Percentiles rank a stretch among this genome's conserved stretches.
These are phyloP conservation scores for Conchocele bisecta DNA, from an alignment of 2,888 invertebrate species.

Conservation along the genomic window DNA sequence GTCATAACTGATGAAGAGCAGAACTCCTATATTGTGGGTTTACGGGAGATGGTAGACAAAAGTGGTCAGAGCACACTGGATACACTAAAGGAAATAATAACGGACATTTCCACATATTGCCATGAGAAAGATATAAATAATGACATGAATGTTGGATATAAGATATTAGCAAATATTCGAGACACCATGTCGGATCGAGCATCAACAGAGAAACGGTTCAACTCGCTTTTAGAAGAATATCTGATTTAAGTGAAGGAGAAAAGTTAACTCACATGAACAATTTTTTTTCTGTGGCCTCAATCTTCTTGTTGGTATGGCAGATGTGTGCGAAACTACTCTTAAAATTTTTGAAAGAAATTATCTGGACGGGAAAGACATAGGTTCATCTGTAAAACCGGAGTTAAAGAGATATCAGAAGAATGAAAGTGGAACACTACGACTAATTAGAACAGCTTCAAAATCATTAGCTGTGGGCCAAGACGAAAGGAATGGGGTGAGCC, in stretches of 20 bases:
- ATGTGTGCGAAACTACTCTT: slow-evolving; percentile 24
- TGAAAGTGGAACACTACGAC: slow-evolving; percentile 48
- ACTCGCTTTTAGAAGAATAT: slow-evolving; percentile 1
- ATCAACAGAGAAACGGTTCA: slow-evolving; percentile 15
- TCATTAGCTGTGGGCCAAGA: slow-evolving; percentile 34
- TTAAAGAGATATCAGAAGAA: slow-evolving; percentile 36
- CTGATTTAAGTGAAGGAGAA: slow-evolving; percentile 1
- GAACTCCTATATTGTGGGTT: slow-evolving; percentile 22
- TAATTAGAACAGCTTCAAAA: slow-evolving; percentile 34
- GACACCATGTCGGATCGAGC: slow-evolving; percentile 27
- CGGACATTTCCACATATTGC: slow-evolving; percentile 5
- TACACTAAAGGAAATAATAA: slow-evolving; percentile 12
- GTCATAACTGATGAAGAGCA: slow-evolving; percentile 19
- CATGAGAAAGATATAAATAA: not conserved
- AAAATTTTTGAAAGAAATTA: slow-evolving; percentile 34
- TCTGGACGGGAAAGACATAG: slow-evolving; percentile 41
- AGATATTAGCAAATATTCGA: not conserved
- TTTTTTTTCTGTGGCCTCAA: slow-evolving; percentile 54
- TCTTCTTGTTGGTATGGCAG: slow-evolving; percentile 44
- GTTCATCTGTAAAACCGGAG: slow-evolving; percentile 27
- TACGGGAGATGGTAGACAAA: slow-evolving; percentile 24
- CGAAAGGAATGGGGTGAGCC: slow-evolving; percentile 34
- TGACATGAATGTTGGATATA: not conserved
- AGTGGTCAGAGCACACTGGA: slow-evolving; percentile 10
- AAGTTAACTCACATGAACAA: slow-evolving; percentile 39